Conservation (phyloP, 2,113 vertebrate genomes). For the Smithornis capensis region DNA sequence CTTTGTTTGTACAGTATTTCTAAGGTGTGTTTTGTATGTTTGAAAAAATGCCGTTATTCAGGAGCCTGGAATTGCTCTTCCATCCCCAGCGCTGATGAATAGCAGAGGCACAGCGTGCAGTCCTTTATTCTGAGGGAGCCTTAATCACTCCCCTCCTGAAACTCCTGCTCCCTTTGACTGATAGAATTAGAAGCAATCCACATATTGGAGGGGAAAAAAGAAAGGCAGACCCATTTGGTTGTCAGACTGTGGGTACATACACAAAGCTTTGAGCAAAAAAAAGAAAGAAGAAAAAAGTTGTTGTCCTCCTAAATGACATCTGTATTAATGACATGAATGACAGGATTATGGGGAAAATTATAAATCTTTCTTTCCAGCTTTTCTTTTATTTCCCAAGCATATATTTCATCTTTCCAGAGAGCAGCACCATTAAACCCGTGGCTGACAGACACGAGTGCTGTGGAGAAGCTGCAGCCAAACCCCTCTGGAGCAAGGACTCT, state of each 20-base stretch:
- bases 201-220: slow-evolving; percentile 25
- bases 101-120: background rate
- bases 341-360: slow-evolving; percentile 44
- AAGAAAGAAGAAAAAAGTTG: slow-evolving; percentile 45
- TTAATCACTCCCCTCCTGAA: slow-evolving; percentile 35
- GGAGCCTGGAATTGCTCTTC: background rate
- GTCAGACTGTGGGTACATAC: slow-evolving; percentile 27
- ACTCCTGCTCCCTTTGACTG: slow-evolving; percentile 23
- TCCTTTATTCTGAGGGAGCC: slow-evolving; percentile 9
- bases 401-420: slow-evolving; percentile 6
- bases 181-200: slow-evolving; percentile 49
- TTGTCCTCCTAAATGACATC: slow-evolving; percentile 41
- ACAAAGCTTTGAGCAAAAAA: slow-evolving; percentile 23
- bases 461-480: background rate
- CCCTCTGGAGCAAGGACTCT: background rate
- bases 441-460: background rate
- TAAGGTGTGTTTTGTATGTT: slow-evolving; percentile 41
- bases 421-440: background rate
- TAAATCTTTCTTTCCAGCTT: slow-evolving; percentile 46
- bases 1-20: slow-evolving; percentile 37
- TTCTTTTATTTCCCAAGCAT: slow-evolving; percentile 12
- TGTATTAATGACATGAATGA: slow-evolving; percentile 55
- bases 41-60: slow-evolving; percentile 38
- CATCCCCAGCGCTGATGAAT: background rate
- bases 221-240: slow-evolving; percentile 47